phyloP scores from a whole-genome alignment of 2,797 vertebrate genomes.

The Peromyscus eremicus region DNA sequence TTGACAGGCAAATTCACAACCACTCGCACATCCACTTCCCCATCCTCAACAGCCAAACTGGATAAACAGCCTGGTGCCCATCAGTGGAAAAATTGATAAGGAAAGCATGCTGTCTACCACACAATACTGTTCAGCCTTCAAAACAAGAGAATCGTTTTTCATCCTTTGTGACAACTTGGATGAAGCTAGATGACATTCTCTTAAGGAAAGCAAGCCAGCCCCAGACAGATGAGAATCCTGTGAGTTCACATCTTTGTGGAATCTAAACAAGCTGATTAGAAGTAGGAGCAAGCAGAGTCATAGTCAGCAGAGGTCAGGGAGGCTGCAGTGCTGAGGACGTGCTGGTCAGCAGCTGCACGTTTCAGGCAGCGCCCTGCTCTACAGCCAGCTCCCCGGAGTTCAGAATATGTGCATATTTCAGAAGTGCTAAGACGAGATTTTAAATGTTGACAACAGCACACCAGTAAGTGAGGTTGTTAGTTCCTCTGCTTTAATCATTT shows the following conservation, averaged over 20 bases:
- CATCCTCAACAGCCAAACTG: neutral
- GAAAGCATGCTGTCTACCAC: neutral
- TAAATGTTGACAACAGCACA: neutral
- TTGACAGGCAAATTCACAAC: neutral
- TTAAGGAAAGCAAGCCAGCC: neutral
- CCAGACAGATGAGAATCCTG: neutral
- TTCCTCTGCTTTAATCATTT: neutral
- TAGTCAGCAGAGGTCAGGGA: too few relatives aligned
- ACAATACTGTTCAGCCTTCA: neutral
- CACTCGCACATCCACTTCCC: neutral
- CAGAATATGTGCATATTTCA: neutral
- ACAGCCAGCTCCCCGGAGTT: neutral
- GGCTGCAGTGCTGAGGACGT: rapidly evolving
- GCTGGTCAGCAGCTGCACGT: too few relatives aligned
- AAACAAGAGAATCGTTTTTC: neutral
- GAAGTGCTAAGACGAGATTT: neutral
- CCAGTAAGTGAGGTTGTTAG: neutral
- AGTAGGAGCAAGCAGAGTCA: neutral
- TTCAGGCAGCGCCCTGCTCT: neutral
- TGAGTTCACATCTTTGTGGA: neutral
- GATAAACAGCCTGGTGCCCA: neutral
- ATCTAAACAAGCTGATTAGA: neutral
- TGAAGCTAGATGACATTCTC: neutral
- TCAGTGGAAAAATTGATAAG: neutral
- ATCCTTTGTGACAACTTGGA: neutral